Evolutionary conservation across 2,113 vertebrate species (phyloP), one percentile per base, ranked within the genome.

Genomic region (Ploceus nigricollis): DNA sequence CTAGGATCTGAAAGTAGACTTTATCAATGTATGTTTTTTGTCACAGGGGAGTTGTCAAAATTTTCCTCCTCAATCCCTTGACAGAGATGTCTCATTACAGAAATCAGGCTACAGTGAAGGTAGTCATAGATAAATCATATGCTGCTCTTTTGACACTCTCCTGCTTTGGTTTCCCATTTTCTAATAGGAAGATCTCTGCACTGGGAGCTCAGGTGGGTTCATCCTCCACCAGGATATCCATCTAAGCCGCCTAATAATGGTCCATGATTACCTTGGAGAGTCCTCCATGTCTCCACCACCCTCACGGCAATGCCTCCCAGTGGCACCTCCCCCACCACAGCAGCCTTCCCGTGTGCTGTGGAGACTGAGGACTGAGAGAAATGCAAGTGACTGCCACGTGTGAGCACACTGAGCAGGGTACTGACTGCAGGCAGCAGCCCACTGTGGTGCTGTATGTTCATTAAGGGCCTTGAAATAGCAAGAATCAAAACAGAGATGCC

Each of bases 281-380:
- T 28, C 17, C n/a, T 81, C 50, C 40, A 23, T 27, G 27, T 47
- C 70, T 88, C 42, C 79, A n/a, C 5, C 30, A 70, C 4, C 18
- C 42, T 48, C 39, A 40, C 3, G 7, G 33, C 0, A 0, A 65
- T 6, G 4, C 39, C 79, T 78, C n/a, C 68, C 42, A 37, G 31
- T 14, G 45, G 45, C 37, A 72, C 33, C 33, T 82, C 25, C 10
- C 15, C 24, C 20, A 37, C 56, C 45, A 42, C 20, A 15, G 75
- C 35, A 78, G 22, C 24, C 6, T 13, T 18, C 27, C 30, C 21
- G 5, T 9, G 5, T 15, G n/a, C 69, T 40, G 28, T 15, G 10
- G 44, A 54, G 61, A 44, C 70, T 31, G 6, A 65, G 11, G 37
- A 28, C 39, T 27, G 39, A 45, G 44, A 69, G 65, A 68, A 53